Evolutionary conservation across 2,888 invertebrate genomes (phyloP), one percentile per base, ranked within the genome.

Genomic region (Amiota mariae): DNA sequence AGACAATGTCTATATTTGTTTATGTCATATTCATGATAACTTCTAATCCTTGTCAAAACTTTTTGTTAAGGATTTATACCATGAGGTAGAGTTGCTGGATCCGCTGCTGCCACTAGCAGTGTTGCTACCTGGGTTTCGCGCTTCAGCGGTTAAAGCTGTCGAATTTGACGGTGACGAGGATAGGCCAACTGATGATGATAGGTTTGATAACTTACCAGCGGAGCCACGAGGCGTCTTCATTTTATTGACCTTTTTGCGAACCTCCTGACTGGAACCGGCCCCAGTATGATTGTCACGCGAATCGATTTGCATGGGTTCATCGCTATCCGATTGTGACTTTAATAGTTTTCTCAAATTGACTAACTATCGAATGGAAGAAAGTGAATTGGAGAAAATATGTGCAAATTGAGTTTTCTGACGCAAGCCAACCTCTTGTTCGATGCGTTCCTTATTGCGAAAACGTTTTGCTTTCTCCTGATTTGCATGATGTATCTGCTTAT

Each of bases 331-430:
- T 85, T 96, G 97, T 36, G 94, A 93, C 89, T 97, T 96, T 54
- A 98, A 90, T 1, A 95, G 94, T 90, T 97, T 97, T 91, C 97
- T 97, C 82, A 98, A 94, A 89, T 94, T 95, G 12, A 93, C 88
- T 80, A 97, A 95, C 97, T 97, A 90, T 70, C 54, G 36, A 54
- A n/a, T 8, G 15, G 10, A 13, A 0, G 9, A 8, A 59, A 46
- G 20, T 12, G 47, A 70, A 70, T 70, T 70, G 18, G 47, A 46
- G 46, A n/a, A 11, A 57, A 70, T 11, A 36, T 47, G 11, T n/a
- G 13, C 0, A 4, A 64, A 66, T 63, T 63, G 63, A 66, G 49
- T 36, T 36, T 36, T 36, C 36, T 36, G 36, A 36, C 36, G 36
- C 8, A 3, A 6, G 78, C 88, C 89, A 87, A 97, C 97, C 92